phyloP scores from a whole-genome alignment of 2,888 invertebrate species.

The Drosophila suboccidentalis region DNA sequence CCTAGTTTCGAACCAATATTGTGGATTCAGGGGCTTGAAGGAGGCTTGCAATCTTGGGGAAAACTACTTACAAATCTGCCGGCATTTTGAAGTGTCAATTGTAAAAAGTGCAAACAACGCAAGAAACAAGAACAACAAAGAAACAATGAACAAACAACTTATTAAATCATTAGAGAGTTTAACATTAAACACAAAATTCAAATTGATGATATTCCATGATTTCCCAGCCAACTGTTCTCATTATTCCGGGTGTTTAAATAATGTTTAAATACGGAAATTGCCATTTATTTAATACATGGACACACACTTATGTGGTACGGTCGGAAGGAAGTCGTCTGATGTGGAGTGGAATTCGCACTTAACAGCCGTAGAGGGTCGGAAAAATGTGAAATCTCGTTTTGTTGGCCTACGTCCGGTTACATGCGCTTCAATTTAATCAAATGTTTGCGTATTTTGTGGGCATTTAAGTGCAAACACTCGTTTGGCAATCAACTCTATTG shows the following conservation, averaged over 20 bases:
- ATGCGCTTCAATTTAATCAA: slow-evolving; percentile 49
- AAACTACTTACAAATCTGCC: slow-evolving; percentile 34
- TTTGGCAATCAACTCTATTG: slow-evolving; percentile 39
- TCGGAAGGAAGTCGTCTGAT: slow-evolving; percentile 43
- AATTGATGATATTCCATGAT: background rate
- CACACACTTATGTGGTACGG: slow-evolving; percentile 19
- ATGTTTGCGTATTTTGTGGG: slow-evolving; percentile 27
- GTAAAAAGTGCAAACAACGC: background rate
- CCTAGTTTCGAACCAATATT: background rate
- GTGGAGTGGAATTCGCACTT: slow-evolving; percentile 43
- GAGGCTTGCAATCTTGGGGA: background rate
- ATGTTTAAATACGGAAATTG: background rate
- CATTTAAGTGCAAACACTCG: slow-evolving; percentile 52
- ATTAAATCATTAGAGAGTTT: slow-evolving; percentile 1
- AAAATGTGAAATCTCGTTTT: background rate
- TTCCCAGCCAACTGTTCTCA: background rate
- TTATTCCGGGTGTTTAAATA: background rate
- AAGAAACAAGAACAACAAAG: slow-evolving; percentile 2
- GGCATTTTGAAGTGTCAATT: slow-evolving; percentile 17
- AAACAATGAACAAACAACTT: background rate
- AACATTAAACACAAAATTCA: background rate
- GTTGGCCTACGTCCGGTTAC: slow-evolving; percentile 27
- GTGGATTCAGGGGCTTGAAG: background rate
- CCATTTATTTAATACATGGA: slow-evolving; percentile 7
- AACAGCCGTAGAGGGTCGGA: background rate